Conservation (phyloP, 2,888 invertebrate genomes). For the Amphipoea oculea region DNA sequence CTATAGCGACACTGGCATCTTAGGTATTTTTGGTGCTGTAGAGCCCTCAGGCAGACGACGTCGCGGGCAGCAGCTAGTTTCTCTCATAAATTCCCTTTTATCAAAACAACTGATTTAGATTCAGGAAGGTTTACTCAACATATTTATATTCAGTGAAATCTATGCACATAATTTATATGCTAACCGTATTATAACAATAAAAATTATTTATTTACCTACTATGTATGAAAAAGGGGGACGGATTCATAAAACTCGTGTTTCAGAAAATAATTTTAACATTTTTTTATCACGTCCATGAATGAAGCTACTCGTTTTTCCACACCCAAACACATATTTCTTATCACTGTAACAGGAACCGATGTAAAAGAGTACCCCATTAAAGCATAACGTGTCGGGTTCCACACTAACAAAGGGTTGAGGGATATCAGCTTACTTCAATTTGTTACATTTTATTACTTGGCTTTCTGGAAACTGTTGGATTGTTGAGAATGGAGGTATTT, state of each 20-base stretch:
- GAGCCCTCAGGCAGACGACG: no score
- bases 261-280: not conserved
- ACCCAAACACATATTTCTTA: slow-evolving; percentile 31
- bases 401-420: slow-evolving; percentile 60
- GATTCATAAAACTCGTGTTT: not conserved
- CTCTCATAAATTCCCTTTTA: not conserved
- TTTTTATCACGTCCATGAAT: not conserved
- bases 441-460: slow-evolving; percentile 59
- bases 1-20: no score
- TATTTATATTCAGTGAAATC: not conserved
- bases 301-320: not conserved
- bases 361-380: slow-evolving; percentile 57
- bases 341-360: slow-evolving; percentile 37
- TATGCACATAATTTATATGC: not conserved
- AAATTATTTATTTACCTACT: not conserved
- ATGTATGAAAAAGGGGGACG: not conserved
- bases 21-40: no score
- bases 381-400: slow-evolving; percentile 45
- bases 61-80: no score
- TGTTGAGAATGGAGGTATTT: slow-evolving; percentile 13
- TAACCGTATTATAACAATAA: not conserved
- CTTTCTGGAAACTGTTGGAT: slow-evolving; percentile 36
- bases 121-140: not conserved
- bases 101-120: not conserved
- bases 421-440: slow-evolving; percentile 59